These are phyloP conservation scores for Nixonia krombeini DNA, from an alignment of 1,140 invertebrate species.

Conservation along the genomic window DNA sequence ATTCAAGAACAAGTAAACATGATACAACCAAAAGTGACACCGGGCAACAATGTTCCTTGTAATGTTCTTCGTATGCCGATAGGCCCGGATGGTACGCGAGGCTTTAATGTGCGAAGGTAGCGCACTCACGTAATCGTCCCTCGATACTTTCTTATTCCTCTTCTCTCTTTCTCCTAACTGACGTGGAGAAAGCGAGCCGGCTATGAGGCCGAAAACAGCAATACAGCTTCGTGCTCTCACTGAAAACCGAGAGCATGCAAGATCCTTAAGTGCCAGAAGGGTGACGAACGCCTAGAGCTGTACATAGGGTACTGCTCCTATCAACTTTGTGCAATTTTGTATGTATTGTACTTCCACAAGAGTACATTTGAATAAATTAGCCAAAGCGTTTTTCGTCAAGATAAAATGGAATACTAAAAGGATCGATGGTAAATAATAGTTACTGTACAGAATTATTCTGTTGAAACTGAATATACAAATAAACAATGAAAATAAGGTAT, in stretches of 20 bases:
- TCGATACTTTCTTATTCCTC: slow-evolving; percentile 56
- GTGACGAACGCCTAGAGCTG: background rate
- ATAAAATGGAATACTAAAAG: background rate
- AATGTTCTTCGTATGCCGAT: slow-evolving; percentile 73
- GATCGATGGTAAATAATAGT: background rate
- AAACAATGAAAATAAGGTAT: background rate
- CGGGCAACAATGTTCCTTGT: slow-evolving; percentile 8
- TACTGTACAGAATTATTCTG: slow-evolving; percentile 8
- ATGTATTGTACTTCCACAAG: slow-evolving; percentile 6
- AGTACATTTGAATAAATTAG: slow-evolving; percentile 1
- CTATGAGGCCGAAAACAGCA: slow-evolving; percentile 66
- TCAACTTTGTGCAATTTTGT: slow-evolving; percentile 9
- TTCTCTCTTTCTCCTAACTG: slow-evolving; percentile 44
- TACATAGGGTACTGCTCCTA: slow-evolving; percentile 7
- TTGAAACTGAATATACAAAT: background rate
- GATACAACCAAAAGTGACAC: slow-evolving; percentile 57
- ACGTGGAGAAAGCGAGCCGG: slow-evolving; percentile 51
- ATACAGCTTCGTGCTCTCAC: slow-evolving; percentile 29
- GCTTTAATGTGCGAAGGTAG: slow-evolving; percentile 75
- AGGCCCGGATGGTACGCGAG: slow-evolving; percentile 75
- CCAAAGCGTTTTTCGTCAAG: slow-evolving; percentile 7
- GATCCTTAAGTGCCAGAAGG: background rate
- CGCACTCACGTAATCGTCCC: slow-evolving; percentile 47
- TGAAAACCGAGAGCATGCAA: background rate
- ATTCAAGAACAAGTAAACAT: slow-evolving; percentile 75